A percentile compares a stretch with the other conserved stretches of the same genome.
Conservation (phyloP, 2,797 vertebrate species). For the Rhincodon typus region DNA sequence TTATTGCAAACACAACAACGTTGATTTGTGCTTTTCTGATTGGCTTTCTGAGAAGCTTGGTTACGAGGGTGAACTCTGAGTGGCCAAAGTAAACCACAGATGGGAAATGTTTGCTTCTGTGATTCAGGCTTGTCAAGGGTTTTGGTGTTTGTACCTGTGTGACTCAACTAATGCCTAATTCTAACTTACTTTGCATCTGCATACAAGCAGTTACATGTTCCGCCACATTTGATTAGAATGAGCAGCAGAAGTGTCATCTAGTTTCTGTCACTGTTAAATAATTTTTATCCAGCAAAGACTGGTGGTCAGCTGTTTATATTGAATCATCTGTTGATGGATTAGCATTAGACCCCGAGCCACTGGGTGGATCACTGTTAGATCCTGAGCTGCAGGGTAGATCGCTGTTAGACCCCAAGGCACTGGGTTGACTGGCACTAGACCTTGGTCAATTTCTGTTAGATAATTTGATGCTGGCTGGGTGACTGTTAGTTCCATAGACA, state of each 20-base stretch:
- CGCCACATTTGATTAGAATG: neutral
- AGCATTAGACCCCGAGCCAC: neutral
- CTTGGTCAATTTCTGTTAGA: neutral
- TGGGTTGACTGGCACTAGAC: neutral
- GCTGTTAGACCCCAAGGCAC: neutral
- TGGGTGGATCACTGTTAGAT: neutral
- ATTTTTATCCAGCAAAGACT: neutral
- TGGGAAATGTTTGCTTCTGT: neutral
- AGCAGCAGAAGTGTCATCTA: neutral
- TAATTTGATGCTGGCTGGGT: neutral
- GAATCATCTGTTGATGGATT: neutral
- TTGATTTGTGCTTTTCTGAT: neutral
- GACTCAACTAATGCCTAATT: neutral
- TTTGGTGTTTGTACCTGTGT: neutral
- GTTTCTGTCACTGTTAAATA: neutral
- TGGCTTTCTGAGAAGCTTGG: neutral
- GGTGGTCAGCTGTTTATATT: neutral
- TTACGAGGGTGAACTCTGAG: neutral
- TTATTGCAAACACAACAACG: neutral
- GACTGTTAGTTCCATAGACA: neutral
- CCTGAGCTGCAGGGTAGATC: neutral
- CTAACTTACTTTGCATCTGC: neutral
- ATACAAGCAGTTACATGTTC: neutral
- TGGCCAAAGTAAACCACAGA: neutral
- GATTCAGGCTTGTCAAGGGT: neutral